Conservation (phyloP, 2,888 invertebrate genomes). For the Drosophila sordidapex region DNA sequence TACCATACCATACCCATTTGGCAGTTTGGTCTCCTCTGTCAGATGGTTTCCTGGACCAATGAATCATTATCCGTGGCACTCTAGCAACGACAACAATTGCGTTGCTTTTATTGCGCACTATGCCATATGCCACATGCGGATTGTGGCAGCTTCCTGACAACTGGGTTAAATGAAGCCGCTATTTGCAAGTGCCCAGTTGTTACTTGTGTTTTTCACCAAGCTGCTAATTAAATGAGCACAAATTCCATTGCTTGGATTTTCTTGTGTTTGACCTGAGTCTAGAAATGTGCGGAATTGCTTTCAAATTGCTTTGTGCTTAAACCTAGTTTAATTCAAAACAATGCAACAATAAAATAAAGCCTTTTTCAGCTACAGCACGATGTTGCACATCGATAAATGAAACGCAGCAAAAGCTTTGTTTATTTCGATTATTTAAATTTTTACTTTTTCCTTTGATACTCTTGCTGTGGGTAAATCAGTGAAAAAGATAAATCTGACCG, state of each 20-base stretch:
- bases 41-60: constrained; percentile 60
- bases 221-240: constrained; percentile 18
- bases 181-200: constrained; percentile 33
- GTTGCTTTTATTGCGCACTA: constrained; percentile 52
- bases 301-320: background rate
- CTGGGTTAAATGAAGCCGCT: constrained; percentile 20
- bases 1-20: constrained; percentile 38
- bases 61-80: constrained; percentile 58
- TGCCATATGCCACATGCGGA: constrained; percentile 35
- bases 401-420: background rate
- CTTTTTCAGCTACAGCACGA: background rate
- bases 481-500: background rate
- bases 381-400: background rate
- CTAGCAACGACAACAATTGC: constrained; percentile 30
- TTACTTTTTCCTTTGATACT: background rate
- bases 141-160: constrained; percentile 1
- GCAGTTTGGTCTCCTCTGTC: constrained; percentile 35
- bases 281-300: background rate
- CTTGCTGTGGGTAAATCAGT: background rate
- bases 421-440: background rate
- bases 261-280: background rate
- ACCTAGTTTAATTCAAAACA: background rate
- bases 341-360: background rate
- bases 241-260: background rate
- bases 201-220: background rate